phyloP scores from a whole-genome alignment of 2,888 invertebrate species.

The Sphaerophoria taeniata region DNA sequence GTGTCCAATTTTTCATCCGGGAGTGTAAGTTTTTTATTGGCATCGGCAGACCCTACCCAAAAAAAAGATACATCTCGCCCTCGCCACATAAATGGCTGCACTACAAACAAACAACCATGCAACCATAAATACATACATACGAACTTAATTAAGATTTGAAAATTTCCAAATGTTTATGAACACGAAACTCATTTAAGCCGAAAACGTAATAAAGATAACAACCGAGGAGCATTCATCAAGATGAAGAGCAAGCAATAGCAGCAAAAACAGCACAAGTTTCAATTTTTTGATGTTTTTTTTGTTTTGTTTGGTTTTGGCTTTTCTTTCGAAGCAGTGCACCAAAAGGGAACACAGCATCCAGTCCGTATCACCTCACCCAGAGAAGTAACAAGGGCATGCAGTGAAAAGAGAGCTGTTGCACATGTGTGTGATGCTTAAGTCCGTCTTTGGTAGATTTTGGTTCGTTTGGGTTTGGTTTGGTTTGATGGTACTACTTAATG shows the following conservation, averaged over 20 bases:
- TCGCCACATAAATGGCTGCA: conserved; percentile 20
- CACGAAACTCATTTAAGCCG: conserved; percentile 73
- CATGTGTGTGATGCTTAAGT: conserved; percentile 34
- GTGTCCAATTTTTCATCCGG: not conserved
- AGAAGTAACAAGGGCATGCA: not conserved
- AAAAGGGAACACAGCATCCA: not conserved
- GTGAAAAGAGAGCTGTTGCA: conserved; percentile 28
- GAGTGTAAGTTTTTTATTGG: conserved; percentile 35
- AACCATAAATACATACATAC: conserved; percentile 14
- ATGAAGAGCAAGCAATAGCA: conserved; percentile 39
- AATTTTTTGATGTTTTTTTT: conserved; percentile 19
- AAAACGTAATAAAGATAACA: conserved; percentile 74
- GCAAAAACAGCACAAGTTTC: conserved; percentile 32
- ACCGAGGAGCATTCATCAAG: conserved; percentile 71
- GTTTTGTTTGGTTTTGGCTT: conserved; percentile 29
- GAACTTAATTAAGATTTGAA: conserved; percentile 74
- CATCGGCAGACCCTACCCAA: not conserved
- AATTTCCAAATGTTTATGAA: conserved; percentile 74
- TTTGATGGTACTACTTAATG: conserved; percentile 26
- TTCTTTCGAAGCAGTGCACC: conserved; percentile 14
- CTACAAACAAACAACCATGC: not conserved
- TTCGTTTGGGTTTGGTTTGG: conserved; percentile 19
- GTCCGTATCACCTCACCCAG: not conserved
- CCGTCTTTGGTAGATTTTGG: too few species aligned
- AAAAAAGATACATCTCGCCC: conserved; percentile 51